A percentile compares a stretch with the other conserved stretches of the same genome.
Conservation (phyloP, 2,113 vertebrate species). For the Micromys minutus region DNA sequence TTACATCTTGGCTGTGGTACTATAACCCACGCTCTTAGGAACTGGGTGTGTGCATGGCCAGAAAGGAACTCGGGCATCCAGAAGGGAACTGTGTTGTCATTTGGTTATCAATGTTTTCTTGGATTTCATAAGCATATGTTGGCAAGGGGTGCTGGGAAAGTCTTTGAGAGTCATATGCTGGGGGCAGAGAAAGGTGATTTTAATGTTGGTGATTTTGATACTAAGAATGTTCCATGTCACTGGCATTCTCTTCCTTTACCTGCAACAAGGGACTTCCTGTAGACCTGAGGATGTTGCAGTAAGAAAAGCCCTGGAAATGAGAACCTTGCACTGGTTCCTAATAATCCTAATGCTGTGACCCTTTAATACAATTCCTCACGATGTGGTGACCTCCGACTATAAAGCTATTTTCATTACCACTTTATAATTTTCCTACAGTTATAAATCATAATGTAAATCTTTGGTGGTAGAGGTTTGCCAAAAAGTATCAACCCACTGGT, state of each 20-base stretch:
- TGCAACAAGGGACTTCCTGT: background rate
- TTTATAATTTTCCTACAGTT: background rate
- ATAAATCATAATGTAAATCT: background rate
- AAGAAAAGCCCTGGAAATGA: background rate
- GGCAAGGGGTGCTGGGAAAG: conserved; percentile 7
- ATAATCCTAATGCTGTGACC: background rate
- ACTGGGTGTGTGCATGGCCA: background rate
- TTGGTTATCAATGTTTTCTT: conserved; percentile 9
- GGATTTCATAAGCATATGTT: conserved; percentile 22
- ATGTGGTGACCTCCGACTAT: background rate
- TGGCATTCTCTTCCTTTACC: background rate
- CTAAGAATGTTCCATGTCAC: background rate
- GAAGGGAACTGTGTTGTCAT: conserved; percentile 47
- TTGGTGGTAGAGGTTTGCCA: background rate
- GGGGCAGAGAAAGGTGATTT: background rate
- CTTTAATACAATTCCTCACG: background rate
- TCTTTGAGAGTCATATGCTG: background rate
- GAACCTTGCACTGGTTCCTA: background rate
- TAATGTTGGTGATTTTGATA: background rate
- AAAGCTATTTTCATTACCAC: background rate
- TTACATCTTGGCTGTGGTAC: conserved; percentile 21
- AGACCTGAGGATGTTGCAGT: background rate
- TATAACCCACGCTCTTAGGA: background rate
- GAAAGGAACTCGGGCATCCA: conserved; percentile 25
- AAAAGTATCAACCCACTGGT: background rate